Percentiles rank a stretch among this genome's conserved stretches.
Evolutionary conservation across 2,113 vertebrate genomes (phyloP).

Genomic region (Ptilonorhynchus violaceus): DNA sequence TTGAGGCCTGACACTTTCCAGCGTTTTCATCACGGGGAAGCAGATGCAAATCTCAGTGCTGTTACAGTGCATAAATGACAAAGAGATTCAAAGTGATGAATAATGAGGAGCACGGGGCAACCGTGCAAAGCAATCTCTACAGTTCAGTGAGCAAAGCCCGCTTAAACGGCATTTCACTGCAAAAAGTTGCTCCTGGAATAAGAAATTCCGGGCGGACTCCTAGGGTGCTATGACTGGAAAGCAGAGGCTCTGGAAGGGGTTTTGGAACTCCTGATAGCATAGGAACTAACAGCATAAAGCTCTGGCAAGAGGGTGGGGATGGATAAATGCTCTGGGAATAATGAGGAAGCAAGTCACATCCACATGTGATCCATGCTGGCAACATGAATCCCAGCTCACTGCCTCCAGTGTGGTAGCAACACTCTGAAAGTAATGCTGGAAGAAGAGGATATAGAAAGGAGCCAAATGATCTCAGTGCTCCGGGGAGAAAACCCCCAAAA

Average conservation of each 20-base stretch:
- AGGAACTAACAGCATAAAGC: not conserved
- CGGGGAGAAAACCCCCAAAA: not conserved
- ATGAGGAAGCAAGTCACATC: not conserved
- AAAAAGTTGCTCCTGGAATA: not conserved
- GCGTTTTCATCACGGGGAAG: not conserved
- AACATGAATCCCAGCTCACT: not conserved
- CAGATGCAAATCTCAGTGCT: slow-evolving; percentile 18
- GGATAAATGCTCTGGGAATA: not conserved
- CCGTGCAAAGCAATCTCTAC: not conserved
- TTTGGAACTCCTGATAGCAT: not conserved
- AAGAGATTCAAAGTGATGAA: slow-evolving; percentile 12
- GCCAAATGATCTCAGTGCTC: not conserved
- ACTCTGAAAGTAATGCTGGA: not conserved
- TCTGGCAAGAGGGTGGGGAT: not conserved
- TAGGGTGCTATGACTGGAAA: not conserved
- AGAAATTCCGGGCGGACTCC: not conserved
- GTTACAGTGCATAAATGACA: slow-evolving; percentile 17
- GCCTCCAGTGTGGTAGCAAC: not conserved
- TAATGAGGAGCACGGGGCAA: slow-evolving; percentile 19
- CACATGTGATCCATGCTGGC: not conserved
- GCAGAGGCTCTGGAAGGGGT: not conserved
- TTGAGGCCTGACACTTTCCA: slow-evolving; percentile 3
- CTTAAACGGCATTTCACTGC: not conserved
- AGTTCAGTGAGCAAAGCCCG: not conserved
- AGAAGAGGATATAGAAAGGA: not conserved